Evolutionary conservation across 2,888 invertebrate species (phyloP).

Genomic region (Athalia cordata): DNA sequence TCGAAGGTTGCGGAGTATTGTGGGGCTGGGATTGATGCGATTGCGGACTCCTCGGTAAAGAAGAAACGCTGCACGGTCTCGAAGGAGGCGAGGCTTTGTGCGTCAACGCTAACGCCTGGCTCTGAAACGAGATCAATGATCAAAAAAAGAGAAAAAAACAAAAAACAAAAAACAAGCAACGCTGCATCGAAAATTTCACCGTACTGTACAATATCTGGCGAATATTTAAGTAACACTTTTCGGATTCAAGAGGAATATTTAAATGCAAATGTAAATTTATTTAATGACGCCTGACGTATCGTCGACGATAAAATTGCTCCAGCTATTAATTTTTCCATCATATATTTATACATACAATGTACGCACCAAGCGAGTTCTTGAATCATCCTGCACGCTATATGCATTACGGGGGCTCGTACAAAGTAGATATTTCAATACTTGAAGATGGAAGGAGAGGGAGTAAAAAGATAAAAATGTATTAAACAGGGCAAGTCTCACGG

Average conservation of each 20-base stretch:
- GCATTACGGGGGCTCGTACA: no score
- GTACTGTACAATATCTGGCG: neutral
- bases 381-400: no score
- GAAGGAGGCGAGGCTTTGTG: slow-evolving; percentile 75
- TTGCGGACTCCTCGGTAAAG: slow-evolving; percentile 70
- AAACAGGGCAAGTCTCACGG: no score
- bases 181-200: neutral
- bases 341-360: neutral
- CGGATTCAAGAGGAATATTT: neutral
- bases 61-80: slow-evolving; percentile 70
- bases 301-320: slow-evolving; percentile 2
- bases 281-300: slow-evolving; percentile 6
- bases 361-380: no score
- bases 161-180: neutral
- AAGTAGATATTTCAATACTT: no score
- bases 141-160: neutral
- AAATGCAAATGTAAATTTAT: slow-evolving; percentile 7
- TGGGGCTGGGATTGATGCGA: slow-evolving; percentile 60
- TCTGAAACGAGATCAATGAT: slow-evolving; percentile 73
- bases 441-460: no score
- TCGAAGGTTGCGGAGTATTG: slow-evolving; percentile 49
- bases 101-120: slow-evolving; percentile 81
- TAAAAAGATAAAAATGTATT: no score
- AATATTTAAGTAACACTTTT: no score
- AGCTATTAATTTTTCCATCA: slow-evolving; percentile 6